These are phyloP conservation scores for Temnothorax curvispinosus DNA, from an alignment of 1,140 invertebrate genomes.

Conservation along the genomic window DNA sequence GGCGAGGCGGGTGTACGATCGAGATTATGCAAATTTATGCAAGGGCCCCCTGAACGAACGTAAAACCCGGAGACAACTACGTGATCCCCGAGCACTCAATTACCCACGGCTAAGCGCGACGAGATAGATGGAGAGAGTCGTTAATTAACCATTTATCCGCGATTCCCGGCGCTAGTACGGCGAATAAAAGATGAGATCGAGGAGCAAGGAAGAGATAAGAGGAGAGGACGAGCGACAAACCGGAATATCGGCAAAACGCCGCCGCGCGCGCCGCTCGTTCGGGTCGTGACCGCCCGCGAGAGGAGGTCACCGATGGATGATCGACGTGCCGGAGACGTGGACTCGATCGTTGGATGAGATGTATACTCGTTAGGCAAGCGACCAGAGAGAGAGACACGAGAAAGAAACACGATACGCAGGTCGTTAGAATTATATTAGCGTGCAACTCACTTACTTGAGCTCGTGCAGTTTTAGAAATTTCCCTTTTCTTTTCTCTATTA, in stretches of 20 bases:
- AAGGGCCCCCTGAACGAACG: conserved; percentile 51
- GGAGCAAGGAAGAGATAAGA: neutral
- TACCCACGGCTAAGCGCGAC: conserved; percentile 53
- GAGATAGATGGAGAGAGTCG: conserved; percentile 56
- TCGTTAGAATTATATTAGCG: neutral
- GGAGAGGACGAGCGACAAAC: conserved; percentile 7
- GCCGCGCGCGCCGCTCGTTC: neutral
- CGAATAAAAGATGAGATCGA: conserved; percentile 58
- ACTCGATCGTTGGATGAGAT: neutral
- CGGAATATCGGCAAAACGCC: conserved; percentile 20
- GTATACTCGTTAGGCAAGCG: neutral
- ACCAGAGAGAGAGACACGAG: neutral
- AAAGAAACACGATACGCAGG: neutral
- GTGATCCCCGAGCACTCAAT: conserved; percentile 62
- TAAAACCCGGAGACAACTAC: conserved; percentile 58
- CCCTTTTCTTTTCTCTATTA: neutral
- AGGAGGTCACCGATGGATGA: conserved; percentile 34
- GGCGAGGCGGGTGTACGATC: conserved; percentile 51
- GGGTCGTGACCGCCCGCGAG: conserved; percentile 4
- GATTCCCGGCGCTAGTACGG: conserved; percentile 33
- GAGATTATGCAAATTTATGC: conserved; percentile 69
- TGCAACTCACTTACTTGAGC: neutral
- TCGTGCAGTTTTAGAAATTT: neutral
- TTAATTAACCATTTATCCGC: conserved; percentile 67
- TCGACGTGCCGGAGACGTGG: neutral